Conservation (phyloP, 2,797 vertebrate genomes). For the Sebastes wilsoni region DNA sequence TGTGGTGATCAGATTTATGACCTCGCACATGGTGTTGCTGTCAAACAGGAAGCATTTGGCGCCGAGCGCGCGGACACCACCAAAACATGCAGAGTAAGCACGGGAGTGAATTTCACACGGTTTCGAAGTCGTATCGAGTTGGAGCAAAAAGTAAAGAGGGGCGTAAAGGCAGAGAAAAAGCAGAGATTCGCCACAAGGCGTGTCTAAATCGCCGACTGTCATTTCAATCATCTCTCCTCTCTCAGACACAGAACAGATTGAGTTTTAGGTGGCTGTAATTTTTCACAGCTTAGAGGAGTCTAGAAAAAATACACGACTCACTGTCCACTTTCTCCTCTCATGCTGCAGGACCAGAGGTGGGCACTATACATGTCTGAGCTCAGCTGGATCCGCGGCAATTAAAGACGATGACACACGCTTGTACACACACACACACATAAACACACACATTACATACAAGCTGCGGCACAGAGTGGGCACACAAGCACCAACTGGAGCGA, state of each 20-base stretch:
- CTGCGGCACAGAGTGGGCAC: conserved; percentile 74
- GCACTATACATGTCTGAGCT: conserved; percentile 38
- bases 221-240: conserved; percentile 40
- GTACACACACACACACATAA: conserved; percentile 7
- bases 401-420: conserved; percentile 25
- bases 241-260: conserved; percentile 56
- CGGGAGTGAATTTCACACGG: conserved; percentile 39
- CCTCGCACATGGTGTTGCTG: conserved; percentile 73
- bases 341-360: conserved; percentile 60
- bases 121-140: background rate
- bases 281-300: conserved; percentile 55
- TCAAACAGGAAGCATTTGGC: conserved; percentile 62
- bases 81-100: conserved; percentile 43
- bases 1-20: conserved; percentile 77
- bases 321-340: conserved; percentile 23
- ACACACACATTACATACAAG: conserved; percentile 49
- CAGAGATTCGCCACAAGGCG: conserved; percentile 19
- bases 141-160: background rate
- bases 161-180: conserved; percentile 36
- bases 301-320: conserved; percentile 41
- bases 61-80: conserved; percentile 12
- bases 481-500: conserved; percentile 74
- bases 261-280: conserved; percentile 54
- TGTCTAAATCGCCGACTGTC: conserved; percentile 37
- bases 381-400: conserved; percentile 57